These are phyloP conservation scores for Lycocorax pyrrhopterus DNA, from an alignment of 2,113 vertebrate genomes.

Conservation along the genomic window DNA sequence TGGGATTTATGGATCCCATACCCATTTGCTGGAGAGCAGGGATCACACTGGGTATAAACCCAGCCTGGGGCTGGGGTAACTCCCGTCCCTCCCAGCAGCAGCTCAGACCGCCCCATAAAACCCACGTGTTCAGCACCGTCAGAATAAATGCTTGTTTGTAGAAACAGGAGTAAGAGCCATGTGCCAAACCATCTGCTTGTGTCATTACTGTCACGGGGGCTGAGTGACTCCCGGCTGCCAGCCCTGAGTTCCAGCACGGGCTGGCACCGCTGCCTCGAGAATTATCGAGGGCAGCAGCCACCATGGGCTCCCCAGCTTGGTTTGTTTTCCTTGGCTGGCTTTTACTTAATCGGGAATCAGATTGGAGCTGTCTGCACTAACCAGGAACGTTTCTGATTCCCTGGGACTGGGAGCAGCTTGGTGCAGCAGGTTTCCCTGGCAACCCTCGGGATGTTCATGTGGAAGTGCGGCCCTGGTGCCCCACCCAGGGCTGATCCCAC, in stretches of 20 bases:
- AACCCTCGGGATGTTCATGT: fast-evolving
- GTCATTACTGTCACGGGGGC: neutral
- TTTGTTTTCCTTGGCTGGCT: neutral
- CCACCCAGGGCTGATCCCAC: fast-evolving
- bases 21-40: neutral
- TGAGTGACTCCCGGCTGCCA: neutral
- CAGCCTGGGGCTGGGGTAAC: neutral
- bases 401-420: neutral
- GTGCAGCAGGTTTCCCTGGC: fast-evolving
- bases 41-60: neutral
- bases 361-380: neutral
- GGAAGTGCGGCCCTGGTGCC: fast-evolving
- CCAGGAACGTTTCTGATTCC: fast-evolving
- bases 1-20: too few relatives aligned
- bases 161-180: neutral
- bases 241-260: neutral
- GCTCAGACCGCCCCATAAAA: neutral
- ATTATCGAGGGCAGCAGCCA: neutral
- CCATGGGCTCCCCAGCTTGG: neutral
- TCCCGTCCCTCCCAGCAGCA: neutral
- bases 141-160: neutral
- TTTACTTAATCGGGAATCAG: neutral
- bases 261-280: fast-evolving
- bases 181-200: neutral
- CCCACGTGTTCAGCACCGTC: neutral